Conservation (phyloP, 2,113 vertebrate species). For the Climacteris rufus region DNA sequence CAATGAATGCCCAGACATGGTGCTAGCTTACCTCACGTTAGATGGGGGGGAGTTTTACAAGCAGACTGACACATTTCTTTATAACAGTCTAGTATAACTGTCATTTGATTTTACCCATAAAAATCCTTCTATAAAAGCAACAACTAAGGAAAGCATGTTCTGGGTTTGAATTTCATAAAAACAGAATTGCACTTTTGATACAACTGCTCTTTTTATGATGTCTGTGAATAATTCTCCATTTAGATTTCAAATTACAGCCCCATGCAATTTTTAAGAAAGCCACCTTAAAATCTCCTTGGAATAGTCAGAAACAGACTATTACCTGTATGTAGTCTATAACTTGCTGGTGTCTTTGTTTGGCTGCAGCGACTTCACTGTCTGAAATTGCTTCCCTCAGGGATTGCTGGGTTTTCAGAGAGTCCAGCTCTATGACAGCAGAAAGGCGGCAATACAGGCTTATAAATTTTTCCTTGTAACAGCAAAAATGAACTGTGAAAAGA, state of each 20-base stretch:
- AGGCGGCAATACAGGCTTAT: conserved; percentile 95
- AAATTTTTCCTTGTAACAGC: conserved; percentile 94
- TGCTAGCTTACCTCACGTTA: neutral
- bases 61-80: conserved; percentile 49
- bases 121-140: conserved; percentile 61
- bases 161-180: conserved; percentile 67
- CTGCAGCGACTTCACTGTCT: conserved; percentile 87
- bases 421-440: conserved; percentile 94
- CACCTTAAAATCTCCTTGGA: conserved; percentile 60
- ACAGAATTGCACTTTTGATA: conserved; percentile 63
- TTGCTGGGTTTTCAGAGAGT: conserved; percentile 95
- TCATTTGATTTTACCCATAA: conserved; percentile 66
- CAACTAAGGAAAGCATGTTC: conserved; percentile 58
- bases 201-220: conserved; percentile 62
- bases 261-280: conserved; percentile 53
- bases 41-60: conserved; percentile 48
- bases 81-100: conserved; percentile 51
- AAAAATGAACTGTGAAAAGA: conserved; percentile 90
- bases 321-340: conserved; percentile 95
- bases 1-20: neutral
- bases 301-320: conserved; percentile 60
- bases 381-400: conserved; percentile 94
- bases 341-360: conserved; percentile 92
- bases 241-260: conserved; percentile 65
- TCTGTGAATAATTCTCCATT: conserved; percentile 67